A percentile compares a stretch with the other conserved stretches of the same genome.
Conservation (phyloP, 2,113 vertebrate species). For the Sminthopsis crassicaudata region DNA sequence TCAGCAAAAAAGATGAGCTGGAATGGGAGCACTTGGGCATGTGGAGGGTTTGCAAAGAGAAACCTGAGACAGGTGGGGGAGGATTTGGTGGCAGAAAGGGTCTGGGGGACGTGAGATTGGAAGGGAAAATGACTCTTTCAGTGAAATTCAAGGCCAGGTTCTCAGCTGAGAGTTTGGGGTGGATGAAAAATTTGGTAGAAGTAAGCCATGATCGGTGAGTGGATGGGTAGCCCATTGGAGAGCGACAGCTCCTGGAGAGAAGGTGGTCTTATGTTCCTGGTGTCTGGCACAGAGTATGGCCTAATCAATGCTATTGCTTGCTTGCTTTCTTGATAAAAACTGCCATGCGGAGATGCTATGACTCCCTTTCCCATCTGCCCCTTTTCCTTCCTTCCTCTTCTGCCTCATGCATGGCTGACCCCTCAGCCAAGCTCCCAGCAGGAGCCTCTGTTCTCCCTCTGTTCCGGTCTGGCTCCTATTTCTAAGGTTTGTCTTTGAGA, state of each 20-base stretch:
- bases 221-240: not conserved
- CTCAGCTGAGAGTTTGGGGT: not conserved
- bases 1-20: not conserved
- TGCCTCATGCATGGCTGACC: not conserved
- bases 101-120: not conserved
- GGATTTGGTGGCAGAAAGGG: not conserved
- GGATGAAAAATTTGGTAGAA: not conserved
- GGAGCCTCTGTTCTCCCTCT: not conserved
- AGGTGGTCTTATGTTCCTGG: not conserved
- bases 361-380: not conserved
- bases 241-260: not conserved
- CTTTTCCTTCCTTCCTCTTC: not conserved
- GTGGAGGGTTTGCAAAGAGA: not conserved
- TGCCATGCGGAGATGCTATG: not conserved
- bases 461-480: not conserved
- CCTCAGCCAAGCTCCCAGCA: not conserved
- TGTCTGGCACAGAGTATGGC: too few species aligned
- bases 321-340: not conserved
- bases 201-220: not conserved
- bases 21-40: not conserved
- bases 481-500: not conserved
- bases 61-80: not conserved
- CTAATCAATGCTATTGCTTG: not conserved
- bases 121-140: not conserved
- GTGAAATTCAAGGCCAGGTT: not conserved